Conservation (phyloP, 2,113 vertebrate species). For the Vulpes vulpes region DNA sequence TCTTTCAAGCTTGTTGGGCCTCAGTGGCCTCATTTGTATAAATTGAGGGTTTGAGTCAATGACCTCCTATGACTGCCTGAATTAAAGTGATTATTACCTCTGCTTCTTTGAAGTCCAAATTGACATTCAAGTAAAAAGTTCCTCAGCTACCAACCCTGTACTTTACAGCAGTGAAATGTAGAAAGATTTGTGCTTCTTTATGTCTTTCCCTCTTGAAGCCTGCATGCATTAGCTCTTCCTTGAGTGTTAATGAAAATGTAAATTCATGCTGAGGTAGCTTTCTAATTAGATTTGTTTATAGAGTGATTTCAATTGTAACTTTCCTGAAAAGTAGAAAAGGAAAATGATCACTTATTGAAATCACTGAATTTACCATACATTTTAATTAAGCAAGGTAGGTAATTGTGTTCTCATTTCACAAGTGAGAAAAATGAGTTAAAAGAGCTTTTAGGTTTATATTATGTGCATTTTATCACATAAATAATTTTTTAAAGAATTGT, state of each 20-base stretch:
- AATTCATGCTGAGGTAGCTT: neutral
- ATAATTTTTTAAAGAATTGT: neutral
- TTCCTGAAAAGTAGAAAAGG: neutral
- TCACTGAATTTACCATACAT: neutral
- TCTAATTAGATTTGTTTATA: conserved; percentile 2
- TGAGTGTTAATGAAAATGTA: neutral
- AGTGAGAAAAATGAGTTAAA: conserved; percentile 35
- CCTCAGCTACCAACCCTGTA: too few species aligned
- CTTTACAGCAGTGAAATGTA: too few species aligned
- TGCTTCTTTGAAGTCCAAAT: too few species aligned
- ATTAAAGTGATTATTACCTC: neutral
- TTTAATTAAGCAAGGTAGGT: neutral
- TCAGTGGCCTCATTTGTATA: too few species aligned
- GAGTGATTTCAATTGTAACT: neutral
- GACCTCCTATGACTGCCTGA: neutral
- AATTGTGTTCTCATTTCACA: neutral
- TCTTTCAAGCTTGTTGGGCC: too few species aligned
- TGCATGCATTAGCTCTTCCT: neutral
- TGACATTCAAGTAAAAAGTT: too few species aligned
- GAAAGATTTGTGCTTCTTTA: neutral
- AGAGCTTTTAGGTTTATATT: neutral
- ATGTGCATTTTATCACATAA: neutral
- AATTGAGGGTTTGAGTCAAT: too few species aligned
- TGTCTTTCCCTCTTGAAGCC: neutral
- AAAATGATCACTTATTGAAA: neutral